Percentiles rank a stretch among this genome's conserved stretches.
phyloP scores from a whole-genome alignment of 2,888 invertebrate genomes.

The Mesodorylaimus sp. region DNA sequence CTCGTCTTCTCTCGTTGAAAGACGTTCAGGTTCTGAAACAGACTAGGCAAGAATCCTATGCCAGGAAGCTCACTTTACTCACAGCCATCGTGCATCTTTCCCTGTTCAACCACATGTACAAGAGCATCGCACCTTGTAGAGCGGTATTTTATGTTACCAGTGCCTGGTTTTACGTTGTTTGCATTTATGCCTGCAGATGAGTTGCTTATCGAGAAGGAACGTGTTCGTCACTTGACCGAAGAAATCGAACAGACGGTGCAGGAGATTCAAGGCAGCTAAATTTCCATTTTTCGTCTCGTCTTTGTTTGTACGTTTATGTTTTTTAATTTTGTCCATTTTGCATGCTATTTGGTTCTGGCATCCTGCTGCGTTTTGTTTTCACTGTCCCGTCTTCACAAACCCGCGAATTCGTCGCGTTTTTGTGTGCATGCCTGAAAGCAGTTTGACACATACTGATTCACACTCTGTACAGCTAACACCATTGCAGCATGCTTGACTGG shows the following conservation, averaged over 20 bases:
- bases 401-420: not conserved
- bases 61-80: too few species aligned
- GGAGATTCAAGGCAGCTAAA: conserved; percentile 27
- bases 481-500: too few species aligned
- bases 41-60: too few species aligned
- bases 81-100: too few species aligned
- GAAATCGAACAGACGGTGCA: conserved; percentile 31
- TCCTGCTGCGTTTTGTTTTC: too few species aligned
- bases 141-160: not conserved
- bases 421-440: not conserved
- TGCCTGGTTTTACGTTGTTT: not conserved
- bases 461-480: too few species aligned
- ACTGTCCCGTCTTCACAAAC: too few species aligned
- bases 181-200: conserved; percentile 29
- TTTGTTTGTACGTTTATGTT: not conserved
- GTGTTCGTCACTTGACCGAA: conserved; percentile 28
- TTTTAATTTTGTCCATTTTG: not conserved
- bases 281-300: not conserved
- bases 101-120: too few species aligned
- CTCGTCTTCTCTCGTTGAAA: too few species aligned
- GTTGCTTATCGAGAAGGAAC: conserved; percentile 31
- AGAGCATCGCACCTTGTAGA: too few species aligned
- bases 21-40: too few species aligned
- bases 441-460: too few species aligned
- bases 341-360: not conserved